These are phyloP conservation scores for Portunus trituberculatus DNA, from an alignment of 1,140 invertebrate species.

Conservation along the genomic window DNA sequence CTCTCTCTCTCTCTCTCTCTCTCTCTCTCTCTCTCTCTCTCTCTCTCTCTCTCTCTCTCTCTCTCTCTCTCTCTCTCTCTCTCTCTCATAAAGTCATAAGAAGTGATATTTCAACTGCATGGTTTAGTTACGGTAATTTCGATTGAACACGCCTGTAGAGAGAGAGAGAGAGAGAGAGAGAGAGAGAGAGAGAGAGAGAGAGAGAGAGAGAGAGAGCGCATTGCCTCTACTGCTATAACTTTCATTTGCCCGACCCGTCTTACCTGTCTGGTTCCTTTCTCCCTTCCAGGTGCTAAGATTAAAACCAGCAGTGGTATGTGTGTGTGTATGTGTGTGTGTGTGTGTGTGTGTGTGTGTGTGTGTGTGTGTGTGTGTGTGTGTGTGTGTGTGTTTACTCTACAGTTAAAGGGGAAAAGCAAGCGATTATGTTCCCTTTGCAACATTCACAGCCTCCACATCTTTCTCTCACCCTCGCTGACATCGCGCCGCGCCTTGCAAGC, in stretches of 20 bases:
- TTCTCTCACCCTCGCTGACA: too few relatives aligned
- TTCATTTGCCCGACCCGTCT: not conserved
- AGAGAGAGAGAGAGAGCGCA: not conserved
- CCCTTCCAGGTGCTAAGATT: not conserved
- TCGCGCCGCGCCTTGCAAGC: too few relatives aligned
- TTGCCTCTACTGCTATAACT: not conserved
- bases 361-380: conserved; percentile 37
- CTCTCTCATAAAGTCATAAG: not conserved
- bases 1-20: conserved; percentile 43
- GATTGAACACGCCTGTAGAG: not conserved
- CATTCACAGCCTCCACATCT: too few relatives aligned
- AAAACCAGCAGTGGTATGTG: not conserved
- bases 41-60: conserved; percentile 41
- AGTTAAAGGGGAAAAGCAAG: too few relatives aligned
- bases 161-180: conserved; percentile 14
- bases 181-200: conserved; percentile 35
- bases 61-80: conserved; percentile 12
- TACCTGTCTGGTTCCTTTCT: conserved; percentile 15
- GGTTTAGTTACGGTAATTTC: not conserved
- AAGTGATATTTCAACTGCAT: conserved; percentile 15
- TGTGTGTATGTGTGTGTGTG: conserved; percentile 59
- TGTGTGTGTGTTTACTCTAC: not conserved
- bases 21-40: conserved; percentile 35
- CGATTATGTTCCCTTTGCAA: too few relatives aligned
- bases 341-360: conserved; percentile 58